A percentile compares a stretch with the other conserved stretches of the same genome.
Evolutionary conservation across 2,888 invertebrate genomes (phyloP).

Genomic region (Standfussiana lucernea): DNA sequence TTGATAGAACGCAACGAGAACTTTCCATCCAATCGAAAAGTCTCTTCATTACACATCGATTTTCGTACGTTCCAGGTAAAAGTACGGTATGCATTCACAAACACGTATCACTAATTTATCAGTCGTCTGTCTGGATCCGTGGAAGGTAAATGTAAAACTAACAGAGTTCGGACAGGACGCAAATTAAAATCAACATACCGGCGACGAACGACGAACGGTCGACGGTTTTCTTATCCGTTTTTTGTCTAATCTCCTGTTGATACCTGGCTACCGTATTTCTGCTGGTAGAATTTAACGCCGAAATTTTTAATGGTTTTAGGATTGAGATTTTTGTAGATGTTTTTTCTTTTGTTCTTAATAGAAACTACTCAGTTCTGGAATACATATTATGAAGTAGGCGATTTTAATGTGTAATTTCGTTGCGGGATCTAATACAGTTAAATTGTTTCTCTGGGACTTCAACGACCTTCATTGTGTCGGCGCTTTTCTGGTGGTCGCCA

Average conservation of each 20-base stretch:
- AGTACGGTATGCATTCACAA: constrained; percentile 35
- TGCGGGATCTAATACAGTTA: too few species aligned
- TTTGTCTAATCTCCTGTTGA: constrained; percentile 63
- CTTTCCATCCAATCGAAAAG: not conserved
- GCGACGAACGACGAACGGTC: constrained; percentile 35
- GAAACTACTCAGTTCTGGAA: not conserved
- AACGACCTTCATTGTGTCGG: too few species aligned
- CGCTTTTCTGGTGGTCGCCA: too few species aligned
- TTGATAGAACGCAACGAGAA: constrained; percentile 12
- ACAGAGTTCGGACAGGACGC: constrained; percentile 62
- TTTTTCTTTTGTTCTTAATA: not conserved
- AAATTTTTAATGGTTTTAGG: constrained; percentile 25
- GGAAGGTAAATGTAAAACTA: constrained; percentile 67
- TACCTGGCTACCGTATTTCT: constrained; percentile 22
- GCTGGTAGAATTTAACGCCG: constrained; percentile 4
- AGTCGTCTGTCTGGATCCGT: constrained; percentile 56
- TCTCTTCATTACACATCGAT: constrained; percentile 45
- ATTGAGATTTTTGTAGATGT: not conserved
- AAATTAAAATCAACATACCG: constrained; percentile 69
- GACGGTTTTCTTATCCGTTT: constrained; percentile 45
- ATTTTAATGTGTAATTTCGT: too few species aligned
- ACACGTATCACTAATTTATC: constrained; percentile 65
- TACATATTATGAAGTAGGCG: too few species aligned
- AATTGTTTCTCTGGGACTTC: too few species aligned
- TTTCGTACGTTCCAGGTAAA: constrained; percentile 31